A percentile compares a stretch with the other conserved stretches of the same genome.
phyloP scores from a whole-genome alignment of 1,140 invertebrate genomes.

The Uloborus diversus region DNA sequence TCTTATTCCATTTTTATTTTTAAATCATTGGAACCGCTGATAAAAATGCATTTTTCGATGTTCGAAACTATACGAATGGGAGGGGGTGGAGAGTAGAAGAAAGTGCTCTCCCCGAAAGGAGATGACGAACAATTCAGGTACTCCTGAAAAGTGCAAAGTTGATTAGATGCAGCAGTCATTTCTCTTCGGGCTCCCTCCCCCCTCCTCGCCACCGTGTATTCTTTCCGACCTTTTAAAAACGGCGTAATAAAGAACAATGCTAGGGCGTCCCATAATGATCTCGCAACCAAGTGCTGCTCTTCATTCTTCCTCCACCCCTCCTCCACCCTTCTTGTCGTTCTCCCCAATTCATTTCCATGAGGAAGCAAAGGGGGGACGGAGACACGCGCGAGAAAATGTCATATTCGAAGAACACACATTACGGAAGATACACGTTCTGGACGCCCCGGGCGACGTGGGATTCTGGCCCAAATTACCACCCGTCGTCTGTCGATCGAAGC shows the following conservation, averaged over 20 bases:
- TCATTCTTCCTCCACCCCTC: background rate
- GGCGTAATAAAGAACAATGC: constrained; percentile 48
- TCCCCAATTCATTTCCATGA: constrained; percentile 27
- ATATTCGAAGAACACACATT: constrained; percentile 56
- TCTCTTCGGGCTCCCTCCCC: constrained; percentile 8
- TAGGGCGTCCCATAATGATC: constrained; percentile 34
- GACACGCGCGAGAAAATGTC: constrained; percentile 44
- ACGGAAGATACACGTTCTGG: constrained; percentile 52
- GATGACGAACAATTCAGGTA: constrained; percentile 11
- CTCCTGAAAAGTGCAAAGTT: constrained; percentile 52
- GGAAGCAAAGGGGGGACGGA: background rate
- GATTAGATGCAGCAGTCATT: constrained; percentile 53
- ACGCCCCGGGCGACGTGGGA: constrained; percentile 3
- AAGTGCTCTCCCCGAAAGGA: background rate
- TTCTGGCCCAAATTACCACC: constrained; percentile 40
- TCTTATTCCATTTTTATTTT: background rate
- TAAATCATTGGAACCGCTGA: constrained; percentile 21
- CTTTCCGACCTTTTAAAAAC: constrained; percentile 45
- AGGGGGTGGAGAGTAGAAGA: background rate
- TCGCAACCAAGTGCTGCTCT: constrained; percentile 37
- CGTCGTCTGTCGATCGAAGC: constrained; percentile 16
- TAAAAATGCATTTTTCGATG: constrained; percentile 48
- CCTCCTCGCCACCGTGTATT: background rate
- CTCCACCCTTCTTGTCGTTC: background rate
- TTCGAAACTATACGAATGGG: constrained; percentile 15